Percentiles rank a stretch among this genome's conserved stretches.
phyloP scores from a whole-genome alignment of 2,113 vertebrate species.

The Petaurus breviceps region DNA sequence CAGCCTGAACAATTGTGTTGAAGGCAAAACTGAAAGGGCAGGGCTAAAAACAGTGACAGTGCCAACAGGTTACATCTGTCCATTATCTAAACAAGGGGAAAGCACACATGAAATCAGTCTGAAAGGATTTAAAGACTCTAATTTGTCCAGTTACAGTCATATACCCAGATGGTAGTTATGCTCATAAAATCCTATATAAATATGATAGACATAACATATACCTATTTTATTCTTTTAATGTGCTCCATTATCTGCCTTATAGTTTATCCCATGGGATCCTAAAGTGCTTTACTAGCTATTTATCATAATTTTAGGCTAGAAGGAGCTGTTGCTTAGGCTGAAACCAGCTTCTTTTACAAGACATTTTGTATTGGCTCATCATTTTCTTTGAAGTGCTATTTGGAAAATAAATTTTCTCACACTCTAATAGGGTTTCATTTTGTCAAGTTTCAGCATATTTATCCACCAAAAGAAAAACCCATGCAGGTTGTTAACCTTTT shows the following conservation, averaged over 20 bases:
- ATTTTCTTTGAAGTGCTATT: not conserved
- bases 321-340: not conserved
- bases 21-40: not conserved
- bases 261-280: not conserved
- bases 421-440: not conserved
- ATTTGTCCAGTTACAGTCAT: not conserved
- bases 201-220: not conserved
- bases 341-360: not conserved
- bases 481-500: too few species aligned
- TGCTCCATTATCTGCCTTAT: not conserved
- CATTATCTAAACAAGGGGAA: not conserved
- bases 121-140: fast-evolving
- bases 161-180: not conserved
- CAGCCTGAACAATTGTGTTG: not conserved
- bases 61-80: fast-evolving
- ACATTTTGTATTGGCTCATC: not conserved
- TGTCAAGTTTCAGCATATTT: not conserved
- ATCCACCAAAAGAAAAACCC: not conserved
- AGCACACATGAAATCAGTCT: fast-evolving
- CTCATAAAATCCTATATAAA: fast-evolving
- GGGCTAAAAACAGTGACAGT: not conserved
- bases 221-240: not conserved
- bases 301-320: not conserved
- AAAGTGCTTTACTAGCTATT: not conserved
- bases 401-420: not conserved